These are phyloP conservation scores for Bombyx mandarina DNA, from an alignment of 1,140 invertebrate genomes.

Conservation along the genomic window DNA sequence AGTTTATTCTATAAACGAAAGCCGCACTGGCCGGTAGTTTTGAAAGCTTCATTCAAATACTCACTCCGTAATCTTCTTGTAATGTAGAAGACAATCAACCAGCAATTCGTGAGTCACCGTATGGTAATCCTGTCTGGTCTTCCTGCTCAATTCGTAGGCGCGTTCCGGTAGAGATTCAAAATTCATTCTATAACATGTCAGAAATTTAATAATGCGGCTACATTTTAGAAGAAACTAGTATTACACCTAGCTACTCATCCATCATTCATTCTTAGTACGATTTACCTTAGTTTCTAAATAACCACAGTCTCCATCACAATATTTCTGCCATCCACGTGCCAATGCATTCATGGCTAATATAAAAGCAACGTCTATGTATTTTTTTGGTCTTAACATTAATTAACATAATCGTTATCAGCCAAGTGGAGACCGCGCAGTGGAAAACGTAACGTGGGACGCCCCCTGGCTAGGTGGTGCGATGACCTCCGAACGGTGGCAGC, in stretches of 20 bases:
- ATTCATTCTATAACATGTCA: slow-evolving; percentile 6
- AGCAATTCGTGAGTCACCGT: slow-evolving; percentile 21
- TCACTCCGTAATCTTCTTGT: slow-evolving; percentile 34
- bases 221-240: too few relatives aligned
- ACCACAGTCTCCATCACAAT: too few relatives aligned
- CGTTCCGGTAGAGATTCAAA: slow-evolving; percentile 8
- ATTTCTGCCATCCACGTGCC: not conserved
- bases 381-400: too few relatives aligned
- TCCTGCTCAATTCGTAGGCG: not conserved
- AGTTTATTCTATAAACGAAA: not conserved
- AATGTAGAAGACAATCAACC: slow-evolving; percentile 30
- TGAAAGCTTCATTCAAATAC: slow-evolving; percentile 5
- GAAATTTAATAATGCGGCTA: not conserved
- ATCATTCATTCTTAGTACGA: too few relatives aligned
- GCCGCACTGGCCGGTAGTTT: not conserved
- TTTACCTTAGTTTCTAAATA: too few relatives aligned
- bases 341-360: not conserved
- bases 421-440: too few relatives aligned
- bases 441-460: too few relatives aligned
- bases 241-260: too few relatives aligned
- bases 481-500: too few relatives aligned
- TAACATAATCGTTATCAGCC: too few relatives aligned
- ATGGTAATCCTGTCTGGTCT: slow-evolving; percentile 9
- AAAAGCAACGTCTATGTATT: too few relatives aligned
- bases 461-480: too few relatives aligned